Conservation (phyloP, 2,888 invertebrate species). For the Drosophila lacicola region DNA sequence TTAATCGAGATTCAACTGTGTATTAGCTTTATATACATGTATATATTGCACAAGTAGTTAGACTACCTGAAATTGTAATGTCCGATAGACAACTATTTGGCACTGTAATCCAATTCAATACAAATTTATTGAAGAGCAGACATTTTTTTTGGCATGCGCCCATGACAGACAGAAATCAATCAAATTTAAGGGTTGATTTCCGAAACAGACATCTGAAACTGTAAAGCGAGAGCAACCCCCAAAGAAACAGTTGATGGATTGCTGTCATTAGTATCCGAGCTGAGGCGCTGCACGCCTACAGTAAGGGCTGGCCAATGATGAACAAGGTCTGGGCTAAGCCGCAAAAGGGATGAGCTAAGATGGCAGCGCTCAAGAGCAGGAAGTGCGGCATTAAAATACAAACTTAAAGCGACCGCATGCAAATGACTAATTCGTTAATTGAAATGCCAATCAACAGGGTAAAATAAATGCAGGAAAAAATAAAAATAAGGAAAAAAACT, state of each 20-base stretch:
- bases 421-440: conserved; percentile 82
- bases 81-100: neutral
- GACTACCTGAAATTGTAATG: no score
- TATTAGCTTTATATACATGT: no score
- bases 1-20: no score
- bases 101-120: neutral
- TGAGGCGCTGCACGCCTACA: neutral
- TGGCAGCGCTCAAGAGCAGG: conserved; percentile 36
- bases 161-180: conserved; percentile 43
- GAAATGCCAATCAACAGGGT: conserved; percentile 78
- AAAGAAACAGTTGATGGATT: conserved; percentile 60
- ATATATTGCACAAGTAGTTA: no score
- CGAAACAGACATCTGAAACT: conserved; percentile 2
- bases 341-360: conserved; percentile 19
- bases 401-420: conserved; percentile 42
- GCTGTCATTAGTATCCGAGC: conserved; percentile 55
- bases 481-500: conserved; percentile 23
- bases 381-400: conserved; percentile 22
- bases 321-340: neutral
- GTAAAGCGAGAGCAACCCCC: conserved; percentile 26
- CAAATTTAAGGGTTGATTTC: conserved; percentile 41
- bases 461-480: conserved; percentile 14
- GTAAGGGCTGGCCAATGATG: conserved; percentile 18
- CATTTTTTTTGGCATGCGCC: conserved; percentile 9
- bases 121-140: conserved; percentile 1